Base-by-base conservation (phyloP, 2,797 vertebrate genomes). In the Helostoma temminkii region DNA sequence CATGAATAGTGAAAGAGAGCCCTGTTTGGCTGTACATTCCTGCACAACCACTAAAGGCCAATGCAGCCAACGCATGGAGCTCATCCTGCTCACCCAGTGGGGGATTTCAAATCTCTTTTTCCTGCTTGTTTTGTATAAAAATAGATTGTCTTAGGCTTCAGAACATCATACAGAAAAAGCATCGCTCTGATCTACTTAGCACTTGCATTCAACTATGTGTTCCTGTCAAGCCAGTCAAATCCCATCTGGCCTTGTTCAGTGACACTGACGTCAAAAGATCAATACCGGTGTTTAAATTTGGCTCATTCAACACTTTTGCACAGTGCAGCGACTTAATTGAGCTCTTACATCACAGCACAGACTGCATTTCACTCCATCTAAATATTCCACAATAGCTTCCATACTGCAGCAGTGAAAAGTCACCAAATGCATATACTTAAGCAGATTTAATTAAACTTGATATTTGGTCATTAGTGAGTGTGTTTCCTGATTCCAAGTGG, bases 81-180 rank as follows among this genome's bases (percentile, higher is more conserved):
- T 56, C 49, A 74, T 78, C 50, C 55, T 57, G 24, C 66, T 71
- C 66, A 62, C 39, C 15, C 66, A 49, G 73, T 53, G 19, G 74
- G 66, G 49, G 60, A 66, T 75, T 74, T 72, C 12, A 69, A 81
- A 84, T 72, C 66, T 76, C 25, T 41, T 68, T 72, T 47, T 73
- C 41, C 52, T 70, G 76, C 61, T 73, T 39, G 28, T 72, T 81
- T 62, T 42, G 71, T 62, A 6, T 66, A 81, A 85, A 86, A 85
- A 87, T 80, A 83, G 81, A 81, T 53, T 59, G 39, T 71, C 68
- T 67, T 36, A 22, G 32, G 67, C 50, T 78, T 82, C 41, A 62
- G 48, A 66, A 66, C 28, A 46, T 22, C 43, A 50, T n/a, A 52
- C 16, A 71, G 48, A 47, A 43, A 34, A 19, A 48, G 19, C 3